Conservation (phyloP, 1,140 invertebrate species). For the Anastrepha obliqua region DNA sequence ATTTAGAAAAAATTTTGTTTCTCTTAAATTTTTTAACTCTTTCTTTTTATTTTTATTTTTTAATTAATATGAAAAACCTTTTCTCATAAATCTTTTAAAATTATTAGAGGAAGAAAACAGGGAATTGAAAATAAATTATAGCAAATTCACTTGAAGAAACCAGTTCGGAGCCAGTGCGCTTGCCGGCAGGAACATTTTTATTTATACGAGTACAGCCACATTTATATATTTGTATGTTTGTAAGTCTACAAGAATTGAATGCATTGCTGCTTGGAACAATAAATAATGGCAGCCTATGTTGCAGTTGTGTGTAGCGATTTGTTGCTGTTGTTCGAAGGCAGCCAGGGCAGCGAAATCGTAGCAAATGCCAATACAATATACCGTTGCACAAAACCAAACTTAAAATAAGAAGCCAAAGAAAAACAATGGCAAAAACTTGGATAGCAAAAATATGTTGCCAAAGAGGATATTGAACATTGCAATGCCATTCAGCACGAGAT, state of each 20-base stretch:
- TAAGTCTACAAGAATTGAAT: background rate
- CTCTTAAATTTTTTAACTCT: no score
- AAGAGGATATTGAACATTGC: conserved; percentile 42
- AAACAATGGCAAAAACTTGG: background rate
- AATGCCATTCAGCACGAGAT: background rate
- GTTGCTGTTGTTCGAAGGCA: background rate
- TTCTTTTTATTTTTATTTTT: no score
- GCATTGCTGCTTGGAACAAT: background rate
- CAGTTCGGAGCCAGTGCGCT: no score
- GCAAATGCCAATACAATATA: conserved; percentile 39
- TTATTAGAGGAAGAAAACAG: no score
- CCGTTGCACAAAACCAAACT: conserved; percentile 6
- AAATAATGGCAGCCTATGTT: background rate
- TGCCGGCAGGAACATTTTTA: background rate
- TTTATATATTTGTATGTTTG: background rate
- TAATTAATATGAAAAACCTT: no score
- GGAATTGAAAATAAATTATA: no score
- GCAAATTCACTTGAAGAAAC: no score
- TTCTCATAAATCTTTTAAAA: no score
- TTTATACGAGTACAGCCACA: background rate
- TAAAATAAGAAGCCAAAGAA: background rate
- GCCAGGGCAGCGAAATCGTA: conserved; percentile 9
- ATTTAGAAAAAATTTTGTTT: no score
- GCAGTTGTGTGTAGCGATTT: background rate
- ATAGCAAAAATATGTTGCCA: conserved; percentile 15